Base-by-base conservation (phyloP, 2,888 invertebrate species). In the Nemoura dubitans region DNA sequence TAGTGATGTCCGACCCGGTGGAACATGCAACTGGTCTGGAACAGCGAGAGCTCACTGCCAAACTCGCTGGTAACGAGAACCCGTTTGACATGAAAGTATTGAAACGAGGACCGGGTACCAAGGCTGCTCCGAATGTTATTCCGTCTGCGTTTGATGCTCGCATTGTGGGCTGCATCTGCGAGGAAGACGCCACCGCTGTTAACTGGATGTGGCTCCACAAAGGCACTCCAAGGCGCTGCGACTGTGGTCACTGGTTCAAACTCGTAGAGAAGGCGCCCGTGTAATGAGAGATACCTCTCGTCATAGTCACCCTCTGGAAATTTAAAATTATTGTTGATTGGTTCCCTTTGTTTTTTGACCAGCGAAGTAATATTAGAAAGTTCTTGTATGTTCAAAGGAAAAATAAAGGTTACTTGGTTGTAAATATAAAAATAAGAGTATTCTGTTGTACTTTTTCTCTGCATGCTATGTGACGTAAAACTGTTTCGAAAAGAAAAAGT, bases 241-340 rank as follows among this genome's bases (percentile, higher is more conserved):
- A 97, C 91, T 99, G 99, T 92, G 99, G 99, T 87, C 95, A 98
- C 91, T 98, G 98, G 98, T 99, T 98, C 93, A 97, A 98, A 93
- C 94, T 99, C 90, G 94, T 95, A 87, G 96, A 96, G 92, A 96
- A 96, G 92, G 93, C 88, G n/a, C 77, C 88, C 30, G 83, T 86
- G 43, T 86, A 86, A 86, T 80, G 29, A 81, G 81, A 81, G 1
- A 1, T 59, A 59, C 6, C 59, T 21, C 59, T 59, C 59, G 16
- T 59, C 59, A 59, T 59, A 59, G 59, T 59, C 59, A 59, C 14
- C 59, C 16, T 59, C 59, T 59, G 59, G 59, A 59, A 59, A 59
- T 59, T 59, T 59, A 59, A 59, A 59, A 59, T 59, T 59, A 59
- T 59, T 59, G 59, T 59, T 59, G 21, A 59, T 21, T 59, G 59